A percentile compares a stretch with the other conserved stretches of the same genome.
These are phyloP conservation scores for Harlomillsia oculata DNA, from an alignment of 1,140 invertebrate species.

Conservation along the genomic window DNA sequence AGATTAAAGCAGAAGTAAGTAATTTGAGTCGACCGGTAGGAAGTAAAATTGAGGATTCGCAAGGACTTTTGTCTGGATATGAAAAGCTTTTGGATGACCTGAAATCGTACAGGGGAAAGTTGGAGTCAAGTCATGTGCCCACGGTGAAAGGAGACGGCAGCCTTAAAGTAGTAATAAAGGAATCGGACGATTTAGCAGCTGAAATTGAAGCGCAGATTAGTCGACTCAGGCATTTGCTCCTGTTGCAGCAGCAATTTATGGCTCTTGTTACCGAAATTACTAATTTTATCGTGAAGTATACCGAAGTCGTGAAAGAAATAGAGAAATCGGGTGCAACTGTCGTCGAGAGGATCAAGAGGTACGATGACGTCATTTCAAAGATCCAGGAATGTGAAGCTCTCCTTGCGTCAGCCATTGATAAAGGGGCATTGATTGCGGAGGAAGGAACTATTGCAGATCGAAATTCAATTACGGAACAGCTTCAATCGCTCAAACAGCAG, in stretches of 20 bases:
- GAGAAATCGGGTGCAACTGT: conserved; percentile 66
- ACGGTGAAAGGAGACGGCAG: conserved; percentile 40
- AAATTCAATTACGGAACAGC: conserved; percentile 73
- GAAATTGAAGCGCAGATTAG: conserved; percentile 71
- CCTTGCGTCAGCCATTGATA: conserved; percentile 72
- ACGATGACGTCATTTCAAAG: conserved; percentile 61
- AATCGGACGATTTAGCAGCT: conserved; percentile 69
- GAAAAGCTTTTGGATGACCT: conserved; percentile 67
- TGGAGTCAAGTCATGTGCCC: conserved; percentile 52
- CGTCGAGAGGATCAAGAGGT: conserved; percentile 78
- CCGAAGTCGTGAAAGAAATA: conserved; percentile 70
- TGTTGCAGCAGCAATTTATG: conserved; percentile 76
- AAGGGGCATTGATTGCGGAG: conserved; percentile 71
- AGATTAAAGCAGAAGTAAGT: conserved; percentile 70
- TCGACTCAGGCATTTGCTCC: conserved; percentile 60
- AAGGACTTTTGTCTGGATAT: conserved; percentile 63
- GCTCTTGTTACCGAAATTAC: conserved; percentile 75
- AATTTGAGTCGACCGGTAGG: conserved; percentile 75
- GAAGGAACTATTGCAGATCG: conserved; percentile 76
- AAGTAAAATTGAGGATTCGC: conserved; percentile 69
- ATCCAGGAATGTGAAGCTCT: conserved; percentile 76
- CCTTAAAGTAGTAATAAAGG: conserved; percentile 62
- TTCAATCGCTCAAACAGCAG: conserved; percentile 77
- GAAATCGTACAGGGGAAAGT: conserved; percentile 65
- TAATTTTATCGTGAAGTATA: conserved; percentile 75